Conservation (phyloP, 2,888 invertebrate genomes). For the Carterocephalus palaemon region DNA sequence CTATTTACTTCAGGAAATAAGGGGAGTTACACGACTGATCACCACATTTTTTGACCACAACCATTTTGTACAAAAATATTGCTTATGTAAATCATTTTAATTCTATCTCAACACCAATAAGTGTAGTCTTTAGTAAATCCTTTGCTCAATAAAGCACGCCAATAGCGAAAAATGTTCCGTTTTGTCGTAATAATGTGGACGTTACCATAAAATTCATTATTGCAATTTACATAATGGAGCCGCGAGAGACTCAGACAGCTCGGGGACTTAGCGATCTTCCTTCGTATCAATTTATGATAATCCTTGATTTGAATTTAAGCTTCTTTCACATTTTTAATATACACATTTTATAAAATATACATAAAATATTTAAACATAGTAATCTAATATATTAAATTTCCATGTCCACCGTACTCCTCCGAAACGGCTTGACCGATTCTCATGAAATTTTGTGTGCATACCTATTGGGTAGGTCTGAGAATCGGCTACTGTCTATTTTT, state of each 20-base stretch:
- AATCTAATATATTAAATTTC: background rate
- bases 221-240: slow-evolving; percentile 67
- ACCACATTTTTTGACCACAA: too few relatives aligned
- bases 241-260: slow-evolving; percentile 56
- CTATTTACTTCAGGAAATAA: too few relatives aligned
- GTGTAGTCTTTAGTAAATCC: slow-evolving; percentile 11
- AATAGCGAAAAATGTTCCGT: slow-evolving; percentile 42
- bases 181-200: slow-evolving; percentile 49
- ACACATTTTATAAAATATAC: too few relatives aligned
- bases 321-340: slow-evolving; percentile 7
- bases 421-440: background rate
- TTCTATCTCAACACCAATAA: slow-evolving; percentile 6
- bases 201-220: slow-evolving; percentile 58
- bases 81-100: too few relatives aligned
- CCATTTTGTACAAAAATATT: too few relatives aligned
- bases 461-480: too few relatives aligned
- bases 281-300: slow-evolving; percentile 37
- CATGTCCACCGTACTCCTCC: too few relatives aligned
- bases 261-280: slow-evolving; percentile 48
- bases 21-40: too few relatives aligned
- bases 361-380: background rate
- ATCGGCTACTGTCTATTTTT: too few relatives aligned
- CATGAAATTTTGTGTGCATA: background rate
- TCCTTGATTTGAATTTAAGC: slow-evolving; percentile 42
- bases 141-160: slow-evolving; percentile 23